Conservation (phyloP, 2,888 invertebrate species). For the Brachypterus glaber region DNA sequence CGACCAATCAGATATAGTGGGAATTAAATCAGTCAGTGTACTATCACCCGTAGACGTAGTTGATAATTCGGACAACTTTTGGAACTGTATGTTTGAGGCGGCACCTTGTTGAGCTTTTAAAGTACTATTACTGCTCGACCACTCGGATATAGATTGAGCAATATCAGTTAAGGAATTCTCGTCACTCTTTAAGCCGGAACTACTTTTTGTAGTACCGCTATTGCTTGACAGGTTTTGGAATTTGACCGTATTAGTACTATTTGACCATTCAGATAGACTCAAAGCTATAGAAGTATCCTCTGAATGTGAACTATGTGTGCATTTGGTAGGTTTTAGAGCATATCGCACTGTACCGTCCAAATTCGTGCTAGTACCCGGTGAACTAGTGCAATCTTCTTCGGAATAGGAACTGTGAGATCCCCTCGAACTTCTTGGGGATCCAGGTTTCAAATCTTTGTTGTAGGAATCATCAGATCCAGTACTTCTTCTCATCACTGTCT, state of each 20-base stretch:
- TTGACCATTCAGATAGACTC: conserved; percentile 82
- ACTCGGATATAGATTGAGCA: conserved; percentile 73
- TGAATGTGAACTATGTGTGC: conserved; percentile 74
- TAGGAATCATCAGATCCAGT: conserved; percentile 38
- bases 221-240: conserved; percentile 64
- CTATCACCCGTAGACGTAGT: conserved; percentile 34
- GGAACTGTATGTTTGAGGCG: conserved; percentile 34
- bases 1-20: conserved; percentile 74
- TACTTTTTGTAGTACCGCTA: conserved; percentile 50
- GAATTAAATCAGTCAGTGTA: conserved; percentile 56
- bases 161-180: conserved; percentile 65
- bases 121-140: conserved; percentile 69
- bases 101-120: conserved; percentile 50
- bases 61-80: conserved; percentile 38
- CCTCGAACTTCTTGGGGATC: conserved; percentile 33
- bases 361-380: conserved; percentile 62
- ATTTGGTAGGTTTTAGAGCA: conserved; percentile 69
- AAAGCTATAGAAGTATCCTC: conserved; percentile 80
- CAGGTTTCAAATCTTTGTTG: conserved; percentile 29
- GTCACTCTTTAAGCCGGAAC: conserved; percentile 62
- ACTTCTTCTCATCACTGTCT: conserved; percentile 37
- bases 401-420: conserved; percentile 59
- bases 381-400: conserved; percentile 58
- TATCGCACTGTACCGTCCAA: conserved; percentile 68
- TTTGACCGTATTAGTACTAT: conserved; percentile 76